Evolutionary conservation across 2,888 invertebrate genomes (phyloP), one percentile per base, ranked within the genome.

Genomic region (Andrena flavipes): DNA sequence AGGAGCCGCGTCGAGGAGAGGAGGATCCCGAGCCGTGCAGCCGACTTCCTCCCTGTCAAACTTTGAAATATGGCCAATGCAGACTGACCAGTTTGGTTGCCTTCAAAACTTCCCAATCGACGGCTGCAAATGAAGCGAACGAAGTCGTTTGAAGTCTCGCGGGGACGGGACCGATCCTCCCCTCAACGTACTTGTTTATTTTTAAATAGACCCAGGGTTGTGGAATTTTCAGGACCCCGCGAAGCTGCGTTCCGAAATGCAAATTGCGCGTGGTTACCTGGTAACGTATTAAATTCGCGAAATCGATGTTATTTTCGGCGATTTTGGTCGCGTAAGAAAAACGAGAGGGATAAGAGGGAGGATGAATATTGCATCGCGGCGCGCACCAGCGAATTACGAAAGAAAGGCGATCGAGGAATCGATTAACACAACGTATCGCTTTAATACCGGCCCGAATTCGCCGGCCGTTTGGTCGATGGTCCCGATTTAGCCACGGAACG

Each of bases 401-500:
- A 65, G 62, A 62, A 54, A 72, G 48, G 20, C 42, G 62, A 56
- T 54, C 49, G 79, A 48, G 51, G 26, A 30, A 75, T 56, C 51
- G 70, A 59, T 51, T 49, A 63, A 51, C 29, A 13, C 7, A 8
- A 8, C 48, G 77, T 8, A 56, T 73, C 69, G 69, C n/a, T 69
- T 64, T 59, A 49, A 56, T 59, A 64, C 16, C 74, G 74, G 60
- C 60, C 69, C 69, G 54, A 73, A 49, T 69, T 68, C 64, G 63
- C 42, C 67, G 73, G 7, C 48, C 8, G 65, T 72, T 51, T n/a
- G 29, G 20, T 56, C 51, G 59, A 33, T 26, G 77, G 62, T 84
- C 79, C 64, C 84, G 86, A 87, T 87, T 86, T 87, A 86, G 87
- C 84, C 84, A 48, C 84, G 84, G 86, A 65, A 69, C 74, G 76